Evolutionary conservation across 2,113 vertebrate species (phyloP), one percentile per base, ranked within the genome.

Genomic region (Euleptes europaea): DNA sequence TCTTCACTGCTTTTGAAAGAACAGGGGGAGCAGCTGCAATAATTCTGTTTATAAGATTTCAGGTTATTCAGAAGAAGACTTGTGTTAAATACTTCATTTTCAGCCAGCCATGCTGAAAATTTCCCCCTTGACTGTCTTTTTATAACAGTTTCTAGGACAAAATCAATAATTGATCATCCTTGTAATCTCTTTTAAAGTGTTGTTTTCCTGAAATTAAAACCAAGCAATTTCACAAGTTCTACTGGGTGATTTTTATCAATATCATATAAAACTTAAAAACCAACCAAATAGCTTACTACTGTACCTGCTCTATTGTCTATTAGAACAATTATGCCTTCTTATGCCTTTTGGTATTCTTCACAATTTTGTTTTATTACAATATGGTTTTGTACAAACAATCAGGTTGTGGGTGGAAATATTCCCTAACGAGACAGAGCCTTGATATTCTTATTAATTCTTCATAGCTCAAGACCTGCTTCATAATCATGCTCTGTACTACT

Each of bases 141-240:
- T 70, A 88, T 79, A 72, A 84, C 49, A 84, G 87, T 69, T 67
- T 38, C n/a, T 44, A 38, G 88, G 66, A 40, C 10, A n/a, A 82
- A 90, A 91, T 78, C 83, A 88, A 79, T 84, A 88, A 93, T 73
- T 87, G 80, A 88, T 81, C 78, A 60, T n/a, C 4, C 60, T 78
- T 66, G 49, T 60, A 44, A 78, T 80, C 19, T 31, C 78, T 84
- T 42, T 51, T 67, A 79, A 92, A 87, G 60, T 84, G 83, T n/a
- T 72, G 9, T 78, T 83, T 90, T 83, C 73, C 35, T 44, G 87
- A 92, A 93, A 84, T 88, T 81, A 86, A 94, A 89, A 31, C n/a
- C 73, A 19, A 82, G 7, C 67, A 38, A 75, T 2, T 73, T 85
- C 72, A 88, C 38, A 57, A 8, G 79, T 76, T 82, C 49, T 54